phyloP scores from a whole-genome alignment of 2,797 vertebrate genomes.

The Propithecus perrieri region DNA sequence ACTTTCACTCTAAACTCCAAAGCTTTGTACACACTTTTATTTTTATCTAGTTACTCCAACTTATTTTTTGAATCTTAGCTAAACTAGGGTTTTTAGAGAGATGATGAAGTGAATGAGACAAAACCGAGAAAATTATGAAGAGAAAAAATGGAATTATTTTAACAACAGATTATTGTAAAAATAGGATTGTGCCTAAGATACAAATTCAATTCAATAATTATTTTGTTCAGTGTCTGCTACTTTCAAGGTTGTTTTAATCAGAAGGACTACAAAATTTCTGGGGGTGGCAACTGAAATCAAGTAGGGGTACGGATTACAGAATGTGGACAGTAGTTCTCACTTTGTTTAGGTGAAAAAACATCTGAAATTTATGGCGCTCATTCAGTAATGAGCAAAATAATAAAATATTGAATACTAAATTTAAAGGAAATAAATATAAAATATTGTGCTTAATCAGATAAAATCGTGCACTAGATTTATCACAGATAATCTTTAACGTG shows the following conservation, averaged over 20 bases:
- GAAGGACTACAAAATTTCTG: neutral
- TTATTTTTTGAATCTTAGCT: constrained; percentile 4
- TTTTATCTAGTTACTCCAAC: neutral
- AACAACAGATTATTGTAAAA: neutral
- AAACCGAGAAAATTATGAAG: neutral
- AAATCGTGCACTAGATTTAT: neutral
- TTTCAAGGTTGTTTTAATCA: neutral
- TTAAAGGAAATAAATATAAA: constrained; percentile 6
- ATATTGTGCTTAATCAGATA: neutral
- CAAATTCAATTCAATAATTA: neutral
- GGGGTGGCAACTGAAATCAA: constrained; percentile 20
- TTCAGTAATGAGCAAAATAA: neutral
- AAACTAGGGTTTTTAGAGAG: neutral
- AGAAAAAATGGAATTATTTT: neutral
- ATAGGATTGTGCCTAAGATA: neutral
- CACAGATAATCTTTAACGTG: neutral
- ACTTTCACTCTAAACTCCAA: neutral
- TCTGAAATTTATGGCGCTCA: neutral
- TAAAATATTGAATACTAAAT: neutral
- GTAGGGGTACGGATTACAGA: neutral
- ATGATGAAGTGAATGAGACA: neutral
- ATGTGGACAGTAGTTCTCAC: neutral
- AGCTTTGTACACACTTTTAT: neutral
- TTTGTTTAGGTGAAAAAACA: neutral
- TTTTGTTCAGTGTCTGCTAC: neutral